Conservation (phyloP, 2,888 invertebrate genomes). For the Galerucella pusilla region DNA sequence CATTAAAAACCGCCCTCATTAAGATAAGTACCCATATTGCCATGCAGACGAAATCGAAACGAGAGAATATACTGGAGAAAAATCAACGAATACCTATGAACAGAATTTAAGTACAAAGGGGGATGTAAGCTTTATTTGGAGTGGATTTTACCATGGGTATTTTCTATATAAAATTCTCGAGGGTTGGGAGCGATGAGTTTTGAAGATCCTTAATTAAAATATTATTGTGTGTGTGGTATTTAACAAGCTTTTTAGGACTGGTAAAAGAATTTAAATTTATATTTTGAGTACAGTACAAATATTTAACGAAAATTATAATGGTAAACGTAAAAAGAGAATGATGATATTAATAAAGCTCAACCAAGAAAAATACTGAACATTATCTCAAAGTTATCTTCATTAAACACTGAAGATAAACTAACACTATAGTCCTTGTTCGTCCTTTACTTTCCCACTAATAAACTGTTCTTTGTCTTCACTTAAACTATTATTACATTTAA, state of each 20-base stretch:
- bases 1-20: slow-evolving; percentile 55
- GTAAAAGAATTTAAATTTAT: too few species aligned
- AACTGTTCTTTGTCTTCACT: too few species aligned
- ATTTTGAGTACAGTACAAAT: too few species aligned
- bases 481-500: too few species aligned
- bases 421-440: too few species aligned
- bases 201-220: neutral
- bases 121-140: slow-evolving; percentile 2
- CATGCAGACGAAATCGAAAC: slow-evolving; percentile 39
- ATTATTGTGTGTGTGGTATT: neutral
- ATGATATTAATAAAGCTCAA: too few species aligned
- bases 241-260: neutral
- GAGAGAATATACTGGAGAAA: slow-evolving; percentile 47
- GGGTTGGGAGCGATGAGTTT: neutral
- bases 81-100: slow-evolving; percentile 44
- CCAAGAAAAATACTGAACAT: too few species aligned
- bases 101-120: slow-evolving; percentile 15
- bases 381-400: too few species aligned
- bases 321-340: too few species aligned
- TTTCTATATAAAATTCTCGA: neutral
- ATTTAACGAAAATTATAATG: too few species aligned
- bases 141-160: neutral
- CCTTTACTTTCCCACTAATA: too few species aligned
- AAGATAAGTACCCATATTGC: slow-evolving; percentile 53
- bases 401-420: too few species aligned